These are phyloP conservation scores for Rhamphomyia laevipes DNA, from an alignment of 2,888 invertebrate species.

Conservation along the genomic window DNA sequence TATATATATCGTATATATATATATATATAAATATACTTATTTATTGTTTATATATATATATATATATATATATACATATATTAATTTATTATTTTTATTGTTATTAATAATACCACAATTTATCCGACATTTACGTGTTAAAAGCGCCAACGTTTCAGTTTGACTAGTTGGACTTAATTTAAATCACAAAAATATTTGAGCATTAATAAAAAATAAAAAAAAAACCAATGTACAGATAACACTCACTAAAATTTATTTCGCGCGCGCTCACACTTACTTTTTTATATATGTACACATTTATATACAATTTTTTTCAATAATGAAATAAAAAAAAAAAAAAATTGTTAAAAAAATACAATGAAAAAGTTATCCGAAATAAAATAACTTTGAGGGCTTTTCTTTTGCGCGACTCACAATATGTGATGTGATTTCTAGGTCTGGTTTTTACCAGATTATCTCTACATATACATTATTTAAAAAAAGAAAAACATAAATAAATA, in stretches of 20 bases:
- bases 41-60: no score
- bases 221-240: not conserved
- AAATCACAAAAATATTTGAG: slow-evolving; percentile 36
- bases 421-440: no score
- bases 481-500: no score
- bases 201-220: slow-evolving; percentile 33
- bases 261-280: not conserved
- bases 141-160: slow-evolving; percentile 41
- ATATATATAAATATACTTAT: no score
- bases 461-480: no score
- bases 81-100: no score
- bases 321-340: not conserved
- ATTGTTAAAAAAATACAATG: slow-evolving; percentile 1
- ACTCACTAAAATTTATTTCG: not conserved
- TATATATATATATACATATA: no score
- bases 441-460: no score
- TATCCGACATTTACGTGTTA: not conserved
- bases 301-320: no score
- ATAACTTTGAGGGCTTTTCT: no score
- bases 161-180: slow-evolving; percentile 40
- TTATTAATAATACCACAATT: not conserved
- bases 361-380: not conserved
- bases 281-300: not conserved
- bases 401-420: no score
- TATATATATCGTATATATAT: no score